phyloP scores from a whole-genome alignment of 2,797 vertebrate genomes.

The Rousettus madagascariensis region DNA sequence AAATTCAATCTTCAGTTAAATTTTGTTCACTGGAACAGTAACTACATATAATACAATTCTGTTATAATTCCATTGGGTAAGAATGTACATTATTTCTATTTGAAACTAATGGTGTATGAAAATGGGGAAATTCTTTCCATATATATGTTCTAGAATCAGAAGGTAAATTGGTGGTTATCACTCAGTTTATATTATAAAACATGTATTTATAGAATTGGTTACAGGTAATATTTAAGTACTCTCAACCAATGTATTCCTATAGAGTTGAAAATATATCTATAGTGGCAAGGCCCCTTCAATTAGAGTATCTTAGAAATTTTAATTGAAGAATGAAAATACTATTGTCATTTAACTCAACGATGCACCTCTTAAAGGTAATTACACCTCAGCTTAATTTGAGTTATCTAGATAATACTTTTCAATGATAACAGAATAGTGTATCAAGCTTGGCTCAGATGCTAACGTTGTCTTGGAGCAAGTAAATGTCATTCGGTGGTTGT shows the following conservation, averaged over 20 bases:
- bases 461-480: slow-evolving; percentile 29
- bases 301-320: slow-evolving; percentile 9
- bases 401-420: slow-evolving; percentile 40
- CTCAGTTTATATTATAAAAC: slow-evolving; percentile 4
- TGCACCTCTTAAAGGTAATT: slow-evolving; percentile 43
- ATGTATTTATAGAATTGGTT: background rate
- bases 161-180: background rate
- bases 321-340: slow-evolving; percentile 23
- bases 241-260: background rate
- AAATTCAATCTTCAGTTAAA: slow-evolving; percentile 28
- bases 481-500: slow-evolving; percentile 37
- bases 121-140: background rate
- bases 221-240: background rate
- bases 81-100: background rate
- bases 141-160: background rate
- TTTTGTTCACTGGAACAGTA: slow-evolving; percentile 14
- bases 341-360: slow-evolving; percentile 13
- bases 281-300: background rate
- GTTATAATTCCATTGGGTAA: background rate
- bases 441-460: background rate
- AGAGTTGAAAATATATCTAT: background rate
- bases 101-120: background rate
- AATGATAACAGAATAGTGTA: background rate
- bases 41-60: background rate
- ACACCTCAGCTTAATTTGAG: background rate